Percentiles rank a stretch among this genome's conserved stretches.
These are phyloP conservation scores for Phymorhynchus buccinoides DNA, from an alignment of 1,140 invertebrate species.

Conservation along the genomic window DNA sequence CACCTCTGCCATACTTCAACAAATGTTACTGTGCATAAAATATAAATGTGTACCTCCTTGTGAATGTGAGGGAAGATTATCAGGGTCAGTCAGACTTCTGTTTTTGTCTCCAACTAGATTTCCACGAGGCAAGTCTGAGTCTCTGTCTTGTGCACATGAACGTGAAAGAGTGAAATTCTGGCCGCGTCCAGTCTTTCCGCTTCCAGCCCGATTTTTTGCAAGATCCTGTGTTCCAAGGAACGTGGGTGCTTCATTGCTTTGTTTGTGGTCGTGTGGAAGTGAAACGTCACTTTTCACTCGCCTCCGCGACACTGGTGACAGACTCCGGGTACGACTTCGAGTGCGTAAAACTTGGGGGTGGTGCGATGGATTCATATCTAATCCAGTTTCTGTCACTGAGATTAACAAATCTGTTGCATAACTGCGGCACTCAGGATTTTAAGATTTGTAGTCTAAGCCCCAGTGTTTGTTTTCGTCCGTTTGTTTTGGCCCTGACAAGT, in stretches of 20 bases:
- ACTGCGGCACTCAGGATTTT: not conserved
- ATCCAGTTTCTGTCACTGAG: not conserved
- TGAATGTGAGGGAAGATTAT: too few species aligned
- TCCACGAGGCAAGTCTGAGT: too few species aligned
- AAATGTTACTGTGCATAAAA: too few species aligned
- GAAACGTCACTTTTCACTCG: not conserved
- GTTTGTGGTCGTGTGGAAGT: too few species aligned
- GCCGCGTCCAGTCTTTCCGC: not conserved
- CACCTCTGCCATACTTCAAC: too few species aligned
- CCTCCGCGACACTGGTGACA: not conserved
- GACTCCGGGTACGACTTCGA: slow-evolving; percentile 33
- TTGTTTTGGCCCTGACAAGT: not conserved
- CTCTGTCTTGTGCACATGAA: too few species aligned
- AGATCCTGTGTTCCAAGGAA: too few species aligned
- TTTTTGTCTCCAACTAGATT: too few species aligned
- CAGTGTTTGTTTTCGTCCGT: not conserved
- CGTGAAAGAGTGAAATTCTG: not conserved
- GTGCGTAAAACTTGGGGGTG: slow-evolving; percentile 23
- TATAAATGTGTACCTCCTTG: too few species aligned
- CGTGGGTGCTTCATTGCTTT: too few species aligned
- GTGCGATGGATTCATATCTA: slow-evolving; percentile 26
- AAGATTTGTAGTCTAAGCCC: not conserved
- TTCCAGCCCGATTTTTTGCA: not conserved
- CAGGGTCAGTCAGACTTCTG: too few species aligned
- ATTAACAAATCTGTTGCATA: not conserved